These are phyloP conservation scores for Pitangus sulphuratus DNA, from an alignment of 2,797 vertebrate species.

Conservation along the genomic window DNA sequence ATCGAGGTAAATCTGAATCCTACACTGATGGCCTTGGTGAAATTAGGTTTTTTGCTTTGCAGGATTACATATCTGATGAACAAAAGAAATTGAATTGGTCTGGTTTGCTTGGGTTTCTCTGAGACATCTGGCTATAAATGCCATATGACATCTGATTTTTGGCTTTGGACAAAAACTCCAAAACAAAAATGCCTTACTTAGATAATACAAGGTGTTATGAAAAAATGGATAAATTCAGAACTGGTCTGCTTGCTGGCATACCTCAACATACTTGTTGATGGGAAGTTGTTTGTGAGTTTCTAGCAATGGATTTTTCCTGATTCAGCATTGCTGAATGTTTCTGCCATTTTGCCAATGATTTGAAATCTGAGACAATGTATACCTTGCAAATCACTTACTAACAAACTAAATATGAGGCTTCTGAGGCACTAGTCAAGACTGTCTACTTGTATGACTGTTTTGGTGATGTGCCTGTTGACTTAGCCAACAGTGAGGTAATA, in stretches of 20 bases:
- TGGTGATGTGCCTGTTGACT: background rate
- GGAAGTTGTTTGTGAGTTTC: rapidly evolving
- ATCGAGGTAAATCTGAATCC: background rate
- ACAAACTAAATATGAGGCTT: background rate
- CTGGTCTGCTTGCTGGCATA: background rate
- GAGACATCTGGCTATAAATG: background rate
- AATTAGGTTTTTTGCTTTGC: background rate
- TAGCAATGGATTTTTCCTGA: background rate
- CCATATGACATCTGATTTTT: background rate
- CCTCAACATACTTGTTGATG: background rate
- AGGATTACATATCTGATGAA: background rate
- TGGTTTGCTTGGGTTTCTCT: background rate
- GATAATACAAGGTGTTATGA: background rate
- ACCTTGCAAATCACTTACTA: background rate
- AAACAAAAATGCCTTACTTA: background rate
- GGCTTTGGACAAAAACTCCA: background rate
- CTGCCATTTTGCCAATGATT: background rate
- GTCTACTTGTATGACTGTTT: background rate
- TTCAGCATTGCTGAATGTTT: background rate
- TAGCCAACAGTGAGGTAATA: background rate
- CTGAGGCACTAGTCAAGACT: background rate
- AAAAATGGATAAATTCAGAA: background rate
- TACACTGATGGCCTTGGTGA: background rate
- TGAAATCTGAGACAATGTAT: background rate
- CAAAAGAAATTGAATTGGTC: background rate